Conservation (phyloP, 1,140 invertebrate species). For the Pseudachorutes palmiensis region DNA sequence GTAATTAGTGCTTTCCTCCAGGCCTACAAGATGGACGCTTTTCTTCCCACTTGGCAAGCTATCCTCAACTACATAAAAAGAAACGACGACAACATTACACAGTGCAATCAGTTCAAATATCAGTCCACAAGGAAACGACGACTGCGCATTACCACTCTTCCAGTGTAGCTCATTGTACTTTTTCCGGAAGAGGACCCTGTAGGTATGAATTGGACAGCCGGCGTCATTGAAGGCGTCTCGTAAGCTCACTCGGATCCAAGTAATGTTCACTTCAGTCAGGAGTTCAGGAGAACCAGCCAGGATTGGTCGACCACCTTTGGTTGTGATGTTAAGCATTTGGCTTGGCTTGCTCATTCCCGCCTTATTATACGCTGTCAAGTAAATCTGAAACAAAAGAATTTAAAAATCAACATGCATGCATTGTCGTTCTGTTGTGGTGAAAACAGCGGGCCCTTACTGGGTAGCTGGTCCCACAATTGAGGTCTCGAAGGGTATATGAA, state of each 20-base stretch:
- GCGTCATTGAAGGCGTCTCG: slow-evolving; percentile 65
- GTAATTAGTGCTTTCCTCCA: slow-evolving; percentile 20
- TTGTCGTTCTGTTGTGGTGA: not conserved
- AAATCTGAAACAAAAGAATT: slow-evolving; percentile 43
- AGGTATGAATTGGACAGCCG: slow-evolving; percentile 67
- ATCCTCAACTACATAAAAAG: not conserved
- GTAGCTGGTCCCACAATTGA: slow-evolving; percentile 1
- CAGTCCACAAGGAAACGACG: not conserved
- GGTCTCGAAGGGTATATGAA: slow-evolving; percentile 51
- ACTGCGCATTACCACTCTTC: slow-evolving; percentile 32
- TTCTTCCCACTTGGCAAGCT: slow-evolving; percentile 42
- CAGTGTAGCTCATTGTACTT: slow-evolving; percentile 52
- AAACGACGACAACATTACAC: not conserved
- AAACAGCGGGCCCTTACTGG: not conserved
- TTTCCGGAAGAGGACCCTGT: slow-evolving; percentile 62
- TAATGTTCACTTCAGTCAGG: slow-evolving; percentile 54
- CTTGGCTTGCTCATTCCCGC: slow-evolving; percentile 62
- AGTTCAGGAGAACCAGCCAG: slow-evolving; percentile 56
- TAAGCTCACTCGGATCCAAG: slow-evolving; percentile 60
- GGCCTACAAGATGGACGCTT: slow-evolving; percentile 33
- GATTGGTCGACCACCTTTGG: slow-evolving; percentile 62
- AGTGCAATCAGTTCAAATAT: not conserved
- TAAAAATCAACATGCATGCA: not conserved
- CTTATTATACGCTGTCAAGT: slow-evolving; percentile 61
- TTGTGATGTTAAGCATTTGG: slow-evolving; percentile 57